Base-by-base conservation (phyloP, 2,797 vertebrate species). In the Sphenodon punctatus region DNA sequence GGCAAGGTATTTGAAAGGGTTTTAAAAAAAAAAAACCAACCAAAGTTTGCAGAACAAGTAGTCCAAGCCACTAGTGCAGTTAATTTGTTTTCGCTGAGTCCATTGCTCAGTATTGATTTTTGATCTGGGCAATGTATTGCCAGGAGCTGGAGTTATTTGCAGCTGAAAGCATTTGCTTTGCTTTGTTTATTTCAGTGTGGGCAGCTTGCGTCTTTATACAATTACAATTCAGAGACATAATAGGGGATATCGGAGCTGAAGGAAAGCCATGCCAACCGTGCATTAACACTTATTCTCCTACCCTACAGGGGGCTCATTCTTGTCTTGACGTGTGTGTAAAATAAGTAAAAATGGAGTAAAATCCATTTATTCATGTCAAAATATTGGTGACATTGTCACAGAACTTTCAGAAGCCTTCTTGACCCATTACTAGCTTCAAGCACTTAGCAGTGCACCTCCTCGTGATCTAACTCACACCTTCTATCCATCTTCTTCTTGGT, bases 61-160 rank as follows among this genome's bases (percentile, higher is more conserved):
- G 59, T 88, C 74, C 80, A 81, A 89, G 84, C 91, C 80, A 89
- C 81, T 91, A 86, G 74, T 83, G 78, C 89, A 95, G 92, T 94
- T 96, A 92, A 97, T 96, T 96, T 96, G 88, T 90, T 97, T 96
- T 92, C 94, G 84, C 79, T 77, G 85, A 96, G 92, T 95, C 91
- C 58, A 88, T 97, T 96, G 94, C 86, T 95, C 78, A 85, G 32
- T 87, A 97, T 96, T 95, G 96, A 97, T 96, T 97, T 97, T 95
- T 96, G 71, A 95, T 95, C 88, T 94, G 46, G 88, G 88, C 77
- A 84, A 90, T 88, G 89, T 56, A 81, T 94, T 95, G 78, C 80
- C 71, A 91, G 76, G 48, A 95, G 72, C 81, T 81, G 67, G 67
- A 90, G 80, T 91, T 95, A 94, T 91, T 95, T 92, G 78, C 78